Base-by-base conservation (phyloP, 2,113 vertebrate genomes). In the Caranx melampygus region DNA sequence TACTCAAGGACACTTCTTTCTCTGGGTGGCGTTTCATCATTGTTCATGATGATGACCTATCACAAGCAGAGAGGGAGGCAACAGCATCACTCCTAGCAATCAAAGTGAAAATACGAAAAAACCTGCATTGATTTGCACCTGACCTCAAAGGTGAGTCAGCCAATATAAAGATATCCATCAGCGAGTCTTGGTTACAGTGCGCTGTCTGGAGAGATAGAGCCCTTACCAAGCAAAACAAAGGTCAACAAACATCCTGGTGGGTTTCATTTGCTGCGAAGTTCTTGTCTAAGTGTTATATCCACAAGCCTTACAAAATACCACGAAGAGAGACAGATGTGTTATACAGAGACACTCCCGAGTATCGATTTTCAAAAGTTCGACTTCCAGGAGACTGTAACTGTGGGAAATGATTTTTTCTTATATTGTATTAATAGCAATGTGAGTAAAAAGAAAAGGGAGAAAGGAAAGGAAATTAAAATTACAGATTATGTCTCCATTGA, bases 131-230 rank as follows among this genome's bases (percentile, higher is more conserved):
- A 93, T 93, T 87, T 83, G 67, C 81, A 79, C 75, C 77, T 88
- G 85, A 89, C 89, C 87, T 88, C 86, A 90, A 81, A 75, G 72
- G 78, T 88, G 75, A 92, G 70, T 87, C 82, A 87, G 87, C 85
- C 88, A 85, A 87, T 81, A 84, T 54, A 87, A 69, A 87, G 89
- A 91, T 89, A 92, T 90, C 88, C 87, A 90, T 92, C 88, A 92
- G 79, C 3, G 35, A 49, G n/a, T 33, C 72, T 45, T 84, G 74
- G 88, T 91, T 91, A 92, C 81, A 89, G 81, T 70, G 69, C 66
- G 57, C 47, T 33, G 60, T 45, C 79, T 55, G 65, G 60, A 84
- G 73, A 81, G 81, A 90, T 85, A 64, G 75, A 88, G 83, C 65
- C 83, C 84, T 90, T 86, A 85, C 61, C 78, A 77, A 90, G 85